Conservation (phyloP, 2,888 invertebrate species). For the Callimorpha dominula region DNA sequence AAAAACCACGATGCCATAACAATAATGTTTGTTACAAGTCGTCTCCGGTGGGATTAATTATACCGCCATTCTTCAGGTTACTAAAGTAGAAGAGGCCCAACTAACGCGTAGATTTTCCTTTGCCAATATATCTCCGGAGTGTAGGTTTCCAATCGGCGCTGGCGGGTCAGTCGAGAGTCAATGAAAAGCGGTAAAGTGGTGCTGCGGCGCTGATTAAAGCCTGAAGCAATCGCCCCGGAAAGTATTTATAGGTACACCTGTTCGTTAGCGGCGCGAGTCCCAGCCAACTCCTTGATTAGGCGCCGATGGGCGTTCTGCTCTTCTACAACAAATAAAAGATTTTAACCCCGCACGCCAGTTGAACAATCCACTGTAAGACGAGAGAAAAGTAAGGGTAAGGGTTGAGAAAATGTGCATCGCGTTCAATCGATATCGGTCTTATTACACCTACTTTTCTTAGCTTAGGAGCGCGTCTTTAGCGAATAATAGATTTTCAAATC, state of each 20-base stretch:
- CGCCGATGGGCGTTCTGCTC: constrained; percentile 82
- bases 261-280: constrained; percentile 84
- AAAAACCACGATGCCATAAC: neutral
- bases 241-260: constrained; percentile 87
- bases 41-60: constrained; percentile 54
- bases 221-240: constrained; percentile 85
- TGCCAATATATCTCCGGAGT: constrained; percentile 74
- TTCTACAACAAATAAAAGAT: constrained; percentile 83
- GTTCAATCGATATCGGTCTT: constrained; percentile 20
- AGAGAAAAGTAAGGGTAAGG: too few relatives aligned
- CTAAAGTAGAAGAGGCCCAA: constrained; percentile 60
- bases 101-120: constrained; percentile 76
- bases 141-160: constrained; percentile 82
- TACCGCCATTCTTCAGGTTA: constrained; percentile 48
- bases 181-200: constrained; percentile 85
- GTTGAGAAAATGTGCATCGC: constrained; percentile 44
- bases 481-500: neutral
- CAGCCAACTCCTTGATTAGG: constrained; percentile 87
- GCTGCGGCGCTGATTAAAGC: constrained; percentile 85
- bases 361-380: constrained; percentile 67
- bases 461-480: constrained; percentile 2
- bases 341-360: constrained; percentile 72
- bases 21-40: constrained; percentile 4
- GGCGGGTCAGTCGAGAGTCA: constrained; percentile 82
- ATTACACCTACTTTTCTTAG: constrained; percentile 18